Conservation (phyloP, 1,140 invertebrate genomes). For the Lasaia peninsularis region DNA sequence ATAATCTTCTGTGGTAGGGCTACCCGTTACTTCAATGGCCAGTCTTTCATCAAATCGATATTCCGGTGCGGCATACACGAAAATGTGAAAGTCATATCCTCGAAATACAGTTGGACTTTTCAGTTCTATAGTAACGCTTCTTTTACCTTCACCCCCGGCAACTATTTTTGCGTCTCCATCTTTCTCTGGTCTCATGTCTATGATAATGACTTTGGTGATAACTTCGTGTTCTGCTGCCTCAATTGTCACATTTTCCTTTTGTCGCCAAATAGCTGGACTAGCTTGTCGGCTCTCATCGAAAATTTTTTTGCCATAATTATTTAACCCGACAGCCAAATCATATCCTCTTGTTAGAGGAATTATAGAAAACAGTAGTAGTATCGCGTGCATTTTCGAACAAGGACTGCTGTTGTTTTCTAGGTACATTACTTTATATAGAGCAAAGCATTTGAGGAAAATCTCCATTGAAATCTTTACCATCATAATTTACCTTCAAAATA, state of each 20-base stretch:
- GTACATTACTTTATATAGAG: constrained; percentile 39
- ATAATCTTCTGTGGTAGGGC: background rate
- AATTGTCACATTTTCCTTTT: constrained; percentile 46
- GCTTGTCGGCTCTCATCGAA: constrained; percentile 47
- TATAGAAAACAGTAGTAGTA: constrained; percentile 35
- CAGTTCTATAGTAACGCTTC: constrained; percentile 57
- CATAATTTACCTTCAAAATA: constrained; percentile 41
- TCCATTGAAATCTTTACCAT: constrained; percentile 36
- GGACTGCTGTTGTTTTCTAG: constrained; percentile 14
- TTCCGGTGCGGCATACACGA: constrained; percentile 39
- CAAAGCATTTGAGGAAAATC: constrained; percentile 48
- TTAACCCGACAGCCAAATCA: constrained; percentile 41
- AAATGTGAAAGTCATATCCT: constrained; percentile 55
- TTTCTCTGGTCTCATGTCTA: constrained; percentile 51
- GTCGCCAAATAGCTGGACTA: constrained; percentile 56
- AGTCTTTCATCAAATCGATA: constrained; percentile 18
- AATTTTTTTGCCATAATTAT: constrained; percentile 40
- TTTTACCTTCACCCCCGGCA: constrained; percentile 48
- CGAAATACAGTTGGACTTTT: constrained; percentile 58
- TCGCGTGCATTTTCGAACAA: background rate
- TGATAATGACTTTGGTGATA: constrained; percentile 49
- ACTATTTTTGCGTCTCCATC: constrained; percentile 54
- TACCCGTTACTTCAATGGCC: background rate
- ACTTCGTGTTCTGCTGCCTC: constrained; percentile 42
- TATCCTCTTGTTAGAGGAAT: constrained; percentile 31